These are phyloP conservation scores for Poicephalus meyeri DNA, from an alignment of 2,113 vertebrate genomes.

Conservation along the genomic window DNA sequence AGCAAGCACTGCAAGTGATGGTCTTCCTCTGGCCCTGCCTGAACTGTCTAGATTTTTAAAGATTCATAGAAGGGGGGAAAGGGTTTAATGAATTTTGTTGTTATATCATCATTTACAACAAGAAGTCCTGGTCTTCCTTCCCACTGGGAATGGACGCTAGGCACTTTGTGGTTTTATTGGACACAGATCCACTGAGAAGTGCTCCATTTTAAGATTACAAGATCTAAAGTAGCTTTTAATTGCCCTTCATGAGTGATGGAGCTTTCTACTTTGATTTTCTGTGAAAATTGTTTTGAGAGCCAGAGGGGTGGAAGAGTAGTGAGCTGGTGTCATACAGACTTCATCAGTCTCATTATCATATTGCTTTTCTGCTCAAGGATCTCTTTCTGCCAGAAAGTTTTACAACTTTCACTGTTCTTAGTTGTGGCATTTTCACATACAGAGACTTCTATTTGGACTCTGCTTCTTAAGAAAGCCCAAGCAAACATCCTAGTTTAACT, in stretches of 20 bases:
- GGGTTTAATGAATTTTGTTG: background rate
- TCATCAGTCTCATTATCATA: background rate
- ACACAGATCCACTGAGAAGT: background rate
- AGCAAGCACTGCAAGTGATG: background rate
- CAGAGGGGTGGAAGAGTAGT: background rate
- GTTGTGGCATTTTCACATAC: background rate
- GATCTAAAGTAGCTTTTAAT: background rate
- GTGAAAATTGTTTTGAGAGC: background rate
- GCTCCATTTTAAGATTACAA: background rate
- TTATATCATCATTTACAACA: background rate
- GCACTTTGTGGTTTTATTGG: background rate
- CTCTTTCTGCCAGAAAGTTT: background rate
- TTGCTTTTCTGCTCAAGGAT: background rate
- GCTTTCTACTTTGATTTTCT: background rate
- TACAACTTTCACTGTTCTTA: background rate
- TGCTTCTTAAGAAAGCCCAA: background rate
- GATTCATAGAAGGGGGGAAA: background rate
- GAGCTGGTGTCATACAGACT: background rate
- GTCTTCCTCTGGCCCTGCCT: background rate
- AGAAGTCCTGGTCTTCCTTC: background rate
- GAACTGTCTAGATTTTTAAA: background rate
- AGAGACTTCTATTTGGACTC: background rate
- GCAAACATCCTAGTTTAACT: background rate
- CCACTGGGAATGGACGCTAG: background rate
- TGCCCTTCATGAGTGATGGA: background rate